Evolutionary conservation across 2,888 invertebrate species (phyloP).

Genomic region (Micoletzkya japonica): DNA sequence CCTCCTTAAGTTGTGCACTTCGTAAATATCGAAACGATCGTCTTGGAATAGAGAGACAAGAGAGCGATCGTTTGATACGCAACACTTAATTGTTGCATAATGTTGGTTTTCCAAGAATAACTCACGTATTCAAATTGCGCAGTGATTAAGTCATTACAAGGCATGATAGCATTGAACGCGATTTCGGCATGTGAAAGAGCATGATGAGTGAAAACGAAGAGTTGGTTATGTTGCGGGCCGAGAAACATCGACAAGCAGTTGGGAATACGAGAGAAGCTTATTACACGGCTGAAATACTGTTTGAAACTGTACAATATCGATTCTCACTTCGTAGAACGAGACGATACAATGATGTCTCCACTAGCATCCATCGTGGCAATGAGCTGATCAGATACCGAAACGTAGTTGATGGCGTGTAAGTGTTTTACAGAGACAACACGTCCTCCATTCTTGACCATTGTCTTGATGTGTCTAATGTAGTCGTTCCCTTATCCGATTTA

Average conservation of each 20-base stretch:
- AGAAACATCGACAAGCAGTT: constrained; percentile 9
- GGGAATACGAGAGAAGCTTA: constrained; percentile 10
- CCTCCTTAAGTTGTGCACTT: neutral
- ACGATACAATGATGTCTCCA: constrained; percentile 22
- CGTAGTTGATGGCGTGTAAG: neutral
- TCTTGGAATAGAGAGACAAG: constrained; percentile 18
- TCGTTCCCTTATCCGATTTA: neutral
- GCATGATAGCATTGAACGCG: constrained; percentile 5
- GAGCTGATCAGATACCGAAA: constrained; percentile 19
- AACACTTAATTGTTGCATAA: neutral
- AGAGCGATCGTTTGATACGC: neutral
- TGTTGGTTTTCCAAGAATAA: neutral
- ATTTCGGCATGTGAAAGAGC: constrained; percentile 17
- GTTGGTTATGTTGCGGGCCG: constrained; percentile 8
- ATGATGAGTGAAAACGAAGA: constrained; percentile 4
- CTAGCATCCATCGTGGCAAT: constrained; percentile 13
- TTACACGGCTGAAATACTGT: constrained; percentile 3
- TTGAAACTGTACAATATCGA: neutral
- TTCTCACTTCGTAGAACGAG: constrained; percentile 1
- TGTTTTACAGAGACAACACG: constrained; percentile 13
- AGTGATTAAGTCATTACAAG: constrained; percentile 2
- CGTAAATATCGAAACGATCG: constrained; percentile 21
- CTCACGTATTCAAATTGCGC: constrained; percentile 9
- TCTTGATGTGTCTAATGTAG: neutral
- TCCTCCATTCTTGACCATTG: constrained; percentile 17